Evolutionary conservation across 2,888 invertebrate species (phyloP).

Genomic region (Tipula helvola): DNA sequence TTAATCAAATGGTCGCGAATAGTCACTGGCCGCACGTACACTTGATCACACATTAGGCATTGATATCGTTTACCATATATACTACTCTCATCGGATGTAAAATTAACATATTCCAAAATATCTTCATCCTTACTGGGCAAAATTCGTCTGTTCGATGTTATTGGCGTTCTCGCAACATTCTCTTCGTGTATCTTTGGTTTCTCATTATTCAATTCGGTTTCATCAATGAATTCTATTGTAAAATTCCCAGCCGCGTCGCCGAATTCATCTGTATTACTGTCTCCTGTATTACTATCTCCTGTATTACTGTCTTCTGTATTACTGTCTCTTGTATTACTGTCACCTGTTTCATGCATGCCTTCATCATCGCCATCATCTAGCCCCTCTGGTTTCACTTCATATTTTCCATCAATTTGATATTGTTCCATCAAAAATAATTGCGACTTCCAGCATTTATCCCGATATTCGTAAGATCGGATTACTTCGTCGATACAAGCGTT

Average conservation of each 20-base stretch:
- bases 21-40: neutral
- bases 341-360: neutral
- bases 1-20: neutral
- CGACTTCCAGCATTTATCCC: neutral
- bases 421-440: neutral
- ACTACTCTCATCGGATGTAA: neutral
- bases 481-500: neutral
- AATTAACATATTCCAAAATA: neutral
- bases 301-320: too few relatives aligned
- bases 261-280: neutral
- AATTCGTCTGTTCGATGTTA: neutral
- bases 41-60: neutral
- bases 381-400: neutral
- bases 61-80: neutral
- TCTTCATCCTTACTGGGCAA: neutral
- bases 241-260: neutral
- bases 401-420: neutral
- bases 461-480: neutral
- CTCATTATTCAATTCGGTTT: neutral
- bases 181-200: neutral
- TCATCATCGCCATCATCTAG: neutral
- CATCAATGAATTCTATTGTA: neutral
- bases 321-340: neutral
- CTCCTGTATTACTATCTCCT: neutral
- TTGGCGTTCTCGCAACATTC: neutral